Base-by-base conservation (phyloP, 2,797 vertebrate genomes). In the Squalus acanthias region DNA sequence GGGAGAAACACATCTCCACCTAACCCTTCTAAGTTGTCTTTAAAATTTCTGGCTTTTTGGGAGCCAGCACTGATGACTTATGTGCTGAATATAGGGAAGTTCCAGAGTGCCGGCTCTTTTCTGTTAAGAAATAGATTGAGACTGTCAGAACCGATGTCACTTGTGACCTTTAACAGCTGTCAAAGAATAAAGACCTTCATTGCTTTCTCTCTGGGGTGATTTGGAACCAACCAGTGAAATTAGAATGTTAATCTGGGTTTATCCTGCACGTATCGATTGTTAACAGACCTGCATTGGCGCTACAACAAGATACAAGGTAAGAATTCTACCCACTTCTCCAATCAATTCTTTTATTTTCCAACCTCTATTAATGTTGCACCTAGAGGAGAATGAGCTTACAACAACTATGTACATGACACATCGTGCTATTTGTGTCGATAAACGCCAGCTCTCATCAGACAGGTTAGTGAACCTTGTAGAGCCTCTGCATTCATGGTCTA, bases 371-470 rank as follows among this genome's bases (percentile, higher is more conserved):
- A 57, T 76, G 50, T 76, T 95, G 70, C 50, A 76, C 46, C 26
- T 8, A 76, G 94, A 95, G 94, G 94, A 76, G 50, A 53, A 70
- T 29, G 33, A 95, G 70, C 60, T 95, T 95, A 95, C 70, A 76
- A 60, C 94, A 95, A 95, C 94, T 53, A 74, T 57, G 50, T 95
- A 76, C 24, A 95, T 76, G 70, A 95, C 46, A 76, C 70, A 95
- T 74, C 69, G 15, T 74, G 94, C 69, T 74, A 72, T 95, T 95
- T 74, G 70, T 95, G 94, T 57, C 94, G 94, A 95, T 95, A 95
- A 95, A 53, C 76, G 70, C 69, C 94, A 95, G 12, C 70, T 95
- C 70, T 74, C 94, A 74, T 95, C 94, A 95, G 12, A 95, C 46
- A 72, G 46, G 70, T 95, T 95, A 72, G 69, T 74, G 94, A 95